phyloP scores from a whole-genome alignment of 2,113 vertebrate genomes.

The Lagopus muta region DNA sequence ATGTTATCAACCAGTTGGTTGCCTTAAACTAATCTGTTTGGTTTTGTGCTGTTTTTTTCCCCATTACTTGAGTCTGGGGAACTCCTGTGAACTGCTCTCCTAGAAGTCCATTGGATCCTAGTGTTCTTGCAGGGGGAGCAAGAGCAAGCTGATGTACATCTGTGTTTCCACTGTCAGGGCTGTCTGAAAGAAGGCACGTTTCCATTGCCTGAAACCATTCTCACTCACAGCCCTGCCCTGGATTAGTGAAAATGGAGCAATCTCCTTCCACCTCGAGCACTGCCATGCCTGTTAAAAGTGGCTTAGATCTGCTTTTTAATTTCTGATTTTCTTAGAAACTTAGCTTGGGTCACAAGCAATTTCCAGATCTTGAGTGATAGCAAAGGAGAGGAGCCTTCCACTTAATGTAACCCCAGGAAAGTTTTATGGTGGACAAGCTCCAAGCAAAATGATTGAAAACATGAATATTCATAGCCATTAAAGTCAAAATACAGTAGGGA shows the following conservation, averaged over 20 bases:
- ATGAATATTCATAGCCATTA: conserved; percentile 23
- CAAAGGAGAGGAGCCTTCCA: fast-evolving
- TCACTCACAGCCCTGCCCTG: background rate
- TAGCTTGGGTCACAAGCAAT: conserved; percentile 27
- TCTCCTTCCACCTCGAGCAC: background rate
- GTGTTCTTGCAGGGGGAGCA: fast-evolving
- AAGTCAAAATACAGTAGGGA: background rate
- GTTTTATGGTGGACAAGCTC: background rate
- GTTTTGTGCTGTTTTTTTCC: background rate
- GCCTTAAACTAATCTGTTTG: background rate
- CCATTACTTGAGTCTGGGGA: background rate
- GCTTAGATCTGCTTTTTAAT: conserved; percentile 47
- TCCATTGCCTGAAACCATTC: background rate
- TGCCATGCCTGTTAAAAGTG: conserved; percentile 6
- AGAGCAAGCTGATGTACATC: background rate
- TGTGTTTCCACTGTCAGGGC: background rate
- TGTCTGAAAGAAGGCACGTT: background rate
- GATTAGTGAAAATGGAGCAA: background rate
- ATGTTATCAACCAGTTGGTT: background rate
- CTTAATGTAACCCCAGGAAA: background rate
- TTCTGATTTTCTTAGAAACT: conserved; percentile 44
- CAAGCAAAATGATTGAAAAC: background rate
- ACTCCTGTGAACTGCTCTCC: background rate
- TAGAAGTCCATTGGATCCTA: background rate
- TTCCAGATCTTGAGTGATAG: background rate